phyloP scores from a whole-genome alignment of 1,140 invertebrate genomes.

The Achroia grisella region DNA sequence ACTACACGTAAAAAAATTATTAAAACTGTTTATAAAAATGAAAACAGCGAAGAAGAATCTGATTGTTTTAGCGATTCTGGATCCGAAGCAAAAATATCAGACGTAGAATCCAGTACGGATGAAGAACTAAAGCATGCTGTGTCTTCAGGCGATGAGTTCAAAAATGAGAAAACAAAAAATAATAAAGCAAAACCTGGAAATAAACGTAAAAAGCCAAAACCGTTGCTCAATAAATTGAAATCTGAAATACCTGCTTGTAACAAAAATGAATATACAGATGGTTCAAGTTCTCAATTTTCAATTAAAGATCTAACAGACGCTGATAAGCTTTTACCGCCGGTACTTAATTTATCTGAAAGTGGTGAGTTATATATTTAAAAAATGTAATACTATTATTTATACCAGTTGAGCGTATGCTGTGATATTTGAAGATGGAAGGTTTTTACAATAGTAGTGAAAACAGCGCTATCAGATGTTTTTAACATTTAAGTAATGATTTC shows the following conservation, averaged over 20 bases:
- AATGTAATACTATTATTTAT: not conserved
- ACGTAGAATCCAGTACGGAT: slow-evolving; percentile 36
- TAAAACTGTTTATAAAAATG: slow-evolving; percentile 62
- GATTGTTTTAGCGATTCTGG: slow-evolving; percentile 69
- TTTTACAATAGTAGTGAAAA: no score
- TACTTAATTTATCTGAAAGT: slow-evolving; percentile 70
- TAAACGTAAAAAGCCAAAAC: slow-evolving; percentile 42
- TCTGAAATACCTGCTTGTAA: not conserved
- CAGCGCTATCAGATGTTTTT: no score
- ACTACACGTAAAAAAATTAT: slow-evolving; percentile 56
- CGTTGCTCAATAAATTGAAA: slow-evolving; percentile 38
- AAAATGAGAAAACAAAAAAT: slow-evolving; percentile 21
- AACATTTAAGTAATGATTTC: no score
- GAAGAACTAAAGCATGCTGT: slow-evolving; percentile 23
- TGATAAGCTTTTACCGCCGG: slow-evolving; percentile 61
- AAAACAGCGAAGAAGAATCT: slow-evolving; percentile 44
- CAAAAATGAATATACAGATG: slow-evolving; percentile 20
- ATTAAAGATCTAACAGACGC: slow-evolving; percentile 65
- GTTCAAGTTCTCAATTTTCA: slow-evolving; percentile 28
- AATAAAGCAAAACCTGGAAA: slow-evolving; percentile 8
- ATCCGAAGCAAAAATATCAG: slow-evolving; percentile 63
- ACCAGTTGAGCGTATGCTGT: no score
- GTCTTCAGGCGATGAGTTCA: slow-evolving; percentile 46
- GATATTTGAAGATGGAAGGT: no score
- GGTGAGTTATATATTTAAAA: slow-evolving; percentile 31